Evolutionary conservation across 1,140 invertebrate species (phyloP).

Genomic region (Venturia canescens): DNA sequence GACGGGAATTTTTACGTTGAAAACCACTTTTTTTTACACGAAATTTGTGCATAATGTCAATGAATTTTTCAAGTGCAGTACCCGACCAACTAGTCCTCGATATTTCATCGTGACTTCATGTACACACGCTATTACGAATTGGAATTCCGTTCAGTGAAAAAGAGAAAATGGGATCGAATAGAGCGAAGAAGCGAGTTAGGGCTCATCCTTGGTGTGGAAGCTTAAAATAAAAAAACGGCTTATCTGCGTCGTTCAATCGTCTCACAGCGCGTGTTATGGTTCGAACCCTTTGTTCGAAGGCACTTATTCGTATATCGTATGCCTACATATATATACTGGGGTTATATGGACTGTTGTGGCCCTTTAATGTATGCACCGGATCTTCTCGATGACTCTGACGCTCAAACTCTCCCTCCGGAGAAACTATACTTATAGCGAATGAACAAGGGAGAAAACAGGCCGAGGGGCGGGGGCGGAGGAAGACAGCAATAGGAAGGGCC

Average conservation of each 20-base stretch:
- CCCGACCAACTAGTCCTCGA: no score
- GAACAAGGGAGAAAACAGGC: conserved; percentile 29
- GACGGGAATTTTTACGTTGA: no score
- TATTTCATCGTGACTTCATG: no score
- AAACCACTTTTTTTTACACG: no score
- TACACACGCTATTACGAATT: not conserved
- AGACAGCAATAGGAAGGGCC: conserved; percentile 58
- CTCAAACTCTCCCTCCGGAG: conserved; percentile 44
- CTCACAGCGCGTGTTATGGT: conserved; percentile 43
- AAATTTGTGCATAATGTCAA: no score
- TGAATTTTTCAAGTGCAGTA: no score
- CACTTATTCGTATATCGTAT: conserved; percentile 53
- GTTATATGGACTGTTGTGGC: conserved; percentile 49
- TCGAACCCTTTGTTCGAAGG: conserved; percentile 66
- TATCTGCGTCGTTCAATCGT: conserved; percentile 51
- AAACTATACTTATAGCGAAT: conserved; percentile 30
- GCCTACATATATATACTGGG: not conserved
- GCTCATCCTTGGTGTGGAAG: no score
- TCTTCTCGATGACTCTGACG: conserved; percentile 59
- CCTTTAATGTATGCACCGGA: conserved; percentile 69
- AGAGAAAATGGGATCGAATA: not conserved
- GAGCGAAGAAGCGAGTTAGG: not conserved
- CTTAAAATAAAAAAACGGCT: conserved; percentile 32
- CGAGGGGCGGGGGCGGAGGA: conserved; percentile 51
- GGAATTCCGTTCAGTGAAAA: not conserved